These are phyloP conservation scores for Ellobium chinense DNA, from an alignment of 2,888 invertebrate species.

Conservation along the genomic window DNA sequence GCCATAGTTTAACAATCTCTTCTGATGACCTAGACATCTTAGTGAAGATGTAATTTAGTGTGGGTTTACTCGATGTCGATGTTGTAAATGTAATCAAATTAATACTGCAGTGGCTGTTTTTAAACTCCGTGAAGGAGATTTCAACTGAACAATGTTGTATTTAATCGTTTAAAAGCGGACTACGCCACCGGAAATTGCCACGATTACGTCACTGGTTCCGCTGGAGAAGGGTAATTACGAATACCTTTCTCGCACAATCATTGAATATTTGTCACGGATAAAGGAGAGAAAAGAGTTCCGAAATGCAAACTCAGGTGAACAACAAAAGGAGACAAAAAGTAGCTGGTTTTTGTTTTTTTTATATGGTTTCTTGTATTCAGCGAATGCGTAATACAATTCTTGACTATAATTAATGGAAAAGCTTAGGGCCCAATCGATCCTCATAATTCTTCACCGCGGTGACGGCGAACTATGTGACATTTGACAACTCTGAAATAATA, in stretches of 20 bases:
- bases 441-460: not conserved
- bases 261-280: not conserved
- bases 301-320: not conserved
- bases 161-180: no score
- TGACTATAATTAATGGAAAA: conserved; percentile 4
- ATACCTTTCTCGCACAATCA: not conserved
- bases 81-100: no score
- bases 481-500: not conserved
- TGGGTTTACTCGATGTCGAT: no score
- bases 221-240: not conserved
- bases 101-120: no score
- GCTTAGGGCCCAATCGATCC: not conserved
- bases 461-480: conserved; percentile 1
- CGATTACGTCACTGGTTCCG: not conserved
- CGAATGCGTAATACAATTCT: not conserved
- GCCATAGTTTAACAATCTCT: no score
- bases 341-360: not conserved
- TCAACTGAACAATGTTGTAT: no score
- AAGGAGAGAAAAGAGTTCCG: not conserved
- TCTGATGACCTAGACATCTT: no score
- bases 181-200: conserved; percentile 9
- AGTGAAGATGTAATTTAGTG: no score
- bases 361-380: no score
- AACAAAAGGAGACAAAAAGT: not conserved
- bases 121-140: no score